Evolutionary conservation across 2,797 vertebrate genomes (phyloP).

Genomic region (Antrozous pallidus): DNA sequence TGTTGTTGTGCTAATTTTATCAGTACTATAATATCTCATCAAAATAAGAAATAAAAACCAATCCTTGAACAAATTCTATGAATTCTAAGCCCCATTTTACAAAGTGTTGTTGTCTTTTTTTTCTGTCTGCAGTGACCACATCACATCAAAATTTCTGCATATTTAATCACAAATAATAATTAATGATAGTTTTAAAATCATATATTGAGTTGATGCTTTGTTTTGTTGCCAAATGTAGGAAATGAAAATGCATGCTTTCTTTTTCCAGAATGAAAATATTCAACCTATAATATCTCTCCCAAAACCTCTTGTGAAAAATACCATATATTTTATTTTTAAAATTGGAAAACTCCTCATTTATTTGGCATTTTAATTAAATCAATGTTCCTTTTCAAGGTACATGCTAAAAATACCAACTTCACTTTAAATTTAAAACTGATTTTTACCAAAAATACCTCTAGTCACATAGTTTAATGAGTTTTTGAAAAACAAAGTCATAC

Average conservation of each 20-base stretch:
- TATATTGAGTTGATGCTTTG: background rate
- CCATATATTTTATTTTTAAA: conserved; percentile 24
- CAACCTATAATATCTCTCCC: background rate
- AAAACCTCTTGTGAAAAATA: background rate
- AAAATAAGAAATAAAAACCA: background rate
- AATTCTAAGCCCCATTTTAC: background rate
- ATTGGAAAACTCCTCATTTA: background rate
- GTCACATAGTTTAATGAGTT: conserved; percentile 34
- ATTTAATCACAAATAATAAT: background rate
- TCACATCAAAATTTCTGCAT: background rate
- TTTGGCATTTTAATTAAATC: background rate
- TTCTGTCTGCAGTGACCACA: background rate
- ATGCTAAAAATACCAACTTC: background rate
- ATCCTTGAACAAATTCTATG: background rate
- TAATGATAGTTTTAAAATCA: background rate
- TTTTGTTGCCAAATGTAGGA: background rate
- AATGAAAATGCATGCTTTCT: background rate
- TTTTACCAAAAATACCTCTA: background rate
- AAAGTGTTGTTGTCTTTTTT: background rate
- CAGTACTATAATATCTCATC: background rate
- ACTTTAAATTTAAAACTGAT: conserved; percentile 18
- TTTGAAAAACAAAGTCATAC: conserved; percentile 11
- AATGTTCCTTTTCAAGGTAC: background rate
- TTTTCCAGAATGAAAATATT: background rate
- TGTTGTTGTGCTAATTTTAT: background rate